These are phyloP conservation scores for Bothrops jararaca DNA, from an alignment of 2,113 vertebrate species.

Conservation along the genomic window DNA sequence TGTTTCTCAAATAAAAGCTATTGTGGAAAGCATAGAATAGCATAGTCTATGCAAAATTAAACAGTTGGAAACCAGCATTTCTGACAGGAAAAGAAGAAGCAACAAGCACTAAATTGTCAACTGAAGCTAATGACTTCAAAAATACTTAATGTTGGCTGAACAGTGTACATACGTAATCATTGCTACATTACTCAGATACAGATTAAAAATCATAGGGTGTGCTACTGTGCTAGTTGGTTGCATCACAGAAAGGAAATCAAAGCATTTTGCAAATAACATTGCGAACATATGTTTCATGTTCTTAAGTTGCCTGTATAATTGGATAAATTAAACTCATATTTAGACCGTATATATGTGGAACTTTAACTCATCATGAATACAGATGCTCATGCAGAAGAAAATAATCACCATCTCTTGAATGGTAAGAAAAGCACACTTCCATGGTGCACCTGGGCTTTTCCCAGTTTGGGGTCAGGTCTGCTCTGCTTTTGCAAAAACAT, in stretches of 20 bases:
- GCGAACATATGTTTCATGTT: conserved; percentile 27
- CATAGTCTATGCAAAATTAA: neutral
- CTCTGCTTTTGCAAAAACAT: neutral
- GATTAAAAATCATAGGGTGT: conserved; percentile 5
- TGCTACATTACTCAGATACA: neutral
- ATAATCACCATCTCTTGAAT: neutral
- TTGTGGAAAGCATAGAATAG: neutral
- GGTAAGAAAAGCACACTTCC: neutral
- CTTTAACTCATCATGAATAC: neutral
- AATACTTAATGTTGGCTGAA: neutral
- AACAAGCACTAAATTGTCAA: neutral
- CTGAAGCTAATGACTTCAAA: neutral
- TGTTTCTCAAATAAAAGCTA: neutral
- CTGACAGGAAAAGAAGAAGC: neutral
- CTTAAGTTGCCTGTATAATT: conserved; percentile 18
- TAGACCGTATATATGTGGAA: conserved; percentile 4
- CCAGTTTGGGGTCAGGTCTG: neutral
- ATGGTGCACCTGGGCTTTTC: neutral
- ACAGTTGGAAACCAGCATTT: neutral
- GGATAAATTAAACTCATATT: conserved; percentile 4
- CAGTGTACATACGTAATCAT: neutral
- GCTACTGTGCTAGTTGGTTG: neutral
- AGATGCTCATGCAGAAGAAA: neutral
- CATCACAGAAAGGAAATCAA: conserved; percentile 28
- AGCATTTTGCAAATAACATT: conserved; percentile 31